These are phyloP conservation scores for Gila orcuttii DNA, from an alignment of 2,113 vertebrate species.

Conservation along the genomic window DNA sequence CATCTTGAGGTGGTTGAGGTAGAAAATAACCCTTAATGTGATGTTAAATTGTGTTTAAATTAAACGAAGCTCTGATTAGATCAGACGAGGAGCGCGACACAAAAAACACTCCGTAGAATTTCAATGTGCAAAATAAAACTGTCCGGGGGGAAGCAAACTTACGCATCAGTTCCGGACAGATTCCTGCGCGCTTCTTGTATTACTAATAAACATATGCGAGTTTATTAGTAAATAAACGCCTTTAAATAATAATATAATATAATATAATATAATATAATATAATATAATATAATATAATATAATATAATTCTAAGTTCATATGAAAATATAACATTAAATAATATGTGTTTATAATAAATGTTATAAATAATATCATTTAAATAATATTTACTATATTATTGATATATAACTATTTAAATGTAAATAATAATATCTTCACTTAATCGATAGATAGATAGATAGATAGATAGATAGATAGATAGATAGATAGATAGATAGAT, in stretches of 20 bases:
- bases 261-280: neutral
- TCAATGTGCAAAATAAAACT: neutral
- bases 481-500: neutral
- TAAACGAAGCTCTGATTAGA: neutral
- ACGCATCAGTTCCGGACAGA: constrained; percentile 24
- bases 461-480: no score
- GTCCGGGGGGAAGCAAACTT: constrained; percentile 17
- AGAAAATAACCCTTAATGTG: constrained; percentile 56
- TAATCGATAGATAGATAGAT: no score
- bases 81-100: constrained; percentile 18
- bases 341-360: neutral
- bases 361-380: neutral
- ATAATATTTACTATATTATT: neutral
- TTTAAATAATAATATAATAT: neutral
- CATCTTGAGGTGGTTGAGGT: constrained; percentile 68
- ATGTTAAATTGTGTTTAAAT: constrained; percentile 15
- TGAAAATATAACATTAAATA: neutral
- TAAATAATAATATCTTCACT: neutral
- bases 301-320: neutral
- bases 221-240: no score
- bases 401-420: neutral
- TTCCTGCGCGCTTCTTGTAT: neutral
- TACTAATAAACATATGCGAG: neutral
- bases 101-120: constrained; percentile 38
- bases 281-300: neutral